Percentiles rank a stretch among this genome's conserved stretches.
Conservation (phyloP, 2,797 vertebrate species). For the Pagetopsis macropterus region DNA sequence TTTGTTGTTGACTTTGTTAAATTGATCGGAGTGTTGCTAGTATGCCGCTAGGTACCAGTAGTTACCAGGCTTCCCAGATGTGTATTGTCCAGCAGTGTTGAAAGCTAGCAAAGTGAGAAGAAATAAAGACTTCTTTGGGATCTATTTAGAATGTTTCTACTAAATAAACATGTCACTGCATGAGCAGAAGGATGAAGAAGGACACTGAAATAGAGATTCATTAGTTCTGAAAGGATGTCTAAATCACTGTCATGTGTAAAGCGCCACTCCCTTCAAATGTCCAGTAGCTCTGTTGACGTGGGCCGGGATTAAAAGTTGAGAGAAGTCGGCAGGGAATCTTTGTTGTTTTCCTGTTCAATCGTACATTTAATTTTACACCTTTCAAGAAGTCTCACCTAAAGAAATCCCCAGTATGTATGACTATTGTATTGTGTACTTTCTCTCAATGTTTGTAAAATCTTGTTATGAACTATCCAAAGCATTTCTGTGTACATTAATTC, state of each 20-base stretch:
- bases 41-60: not conserved
- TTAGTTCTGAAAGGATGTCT: slow-evolving; percentile 64
- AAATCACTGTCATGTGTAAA: slow-evolving; percentile 66
- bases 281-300: slow-evolving; percentile 47
- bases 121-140: not conserved
- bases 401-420: not conserved
- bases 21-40: not conserved
- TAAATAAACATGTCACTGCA: slow-evolving; percentile 53
- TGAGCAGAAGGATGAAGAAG: slow-evolving; percentile 61
- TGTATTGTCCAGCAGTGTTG: slow-evolving; percentile 1
- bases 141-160: slow-evolving; percentile 42
- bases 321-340: slow-evolving; percentile 40
- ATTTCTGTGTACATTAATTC: not conserved
- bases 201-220: slow-evolving; percentile 55
- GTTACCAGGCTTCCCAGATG: not conserved
- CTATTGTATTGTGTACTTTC: slow-evolving; percentile 1
- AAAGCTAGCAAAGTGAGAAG: not conserved
- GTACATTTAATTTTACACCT: slow-evolving; percentile 41
- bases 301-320: slow-evolving; percentile 37
- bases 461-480: slow-evolving; percentile 2
- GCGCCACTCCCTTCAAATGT: slow-evolving; percentile 41
- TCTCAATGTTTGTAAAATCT: not conserved
- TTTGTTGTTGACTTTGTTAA: slow-evolving; percentile 5
- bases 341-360: not conserved
- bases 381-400: slow-evolving; percentile 28